phyloP scores from a whole-genome alignment of 2,797 vertebrate genomes.

The Mionectes olivaceus region DNA sequence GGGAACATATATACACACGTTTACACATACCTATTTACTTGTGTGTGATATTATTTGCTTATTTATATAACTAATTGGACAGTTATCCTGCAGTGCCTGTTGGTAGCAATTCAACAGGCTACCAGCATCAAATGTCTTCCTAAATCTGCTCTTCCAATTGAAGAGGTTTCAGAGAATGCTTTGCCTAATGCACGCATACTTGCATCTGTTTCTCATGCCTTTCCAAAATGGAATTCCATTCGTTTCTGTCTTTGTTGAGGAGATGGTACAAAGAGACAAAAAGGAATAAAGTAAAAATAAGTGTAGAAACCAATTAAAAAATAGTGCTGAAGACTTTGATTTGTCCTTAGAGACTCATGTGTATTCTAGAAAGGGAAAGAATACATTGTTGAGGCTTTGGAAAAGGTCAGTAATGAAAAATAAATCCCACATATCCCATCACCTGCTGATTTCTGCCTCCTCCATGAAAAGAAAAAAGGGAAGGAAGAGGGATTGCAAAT shows the following conservation, averaged over 20 bases:
- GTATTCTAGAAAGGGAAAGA: conserved; percentile 16
- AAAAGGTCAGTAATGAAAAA: conserved; percentile 16
- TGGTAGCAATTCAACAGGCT: not conserved
- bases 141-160: not conserved
- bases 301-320: not conserved
- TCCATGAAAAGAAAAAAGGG: not conserved
- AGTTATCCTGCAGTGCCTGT: not conserved
- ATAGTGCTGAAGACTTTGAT: not conserved
- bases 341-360: not conserved
- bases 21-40: not conserved
- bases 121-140: conserved; percentile 1
- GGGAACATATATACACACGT: not conserved
- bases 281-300: conserved; percentile 11
- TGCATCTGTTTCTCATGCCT: conserved; percentile 60
- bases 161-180: conserved; percentile 25
- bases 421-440: not conserved
- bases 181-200: not conserved
- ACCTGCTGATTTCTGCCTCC: conserved; percentile 39
- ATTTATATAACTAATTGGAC: not conserved
- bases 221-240: conserved; percentile 65
- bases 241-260: conserved; percentile 9
- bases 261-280: not conserved
- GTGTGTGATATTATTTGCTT: not conserved
- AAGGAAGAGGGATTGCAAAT: not conserved
- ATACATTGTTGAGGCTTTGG: not conserved